These are phyloP conservation scores for Watsonalla binaria DNA, from an alignment of 2,888 invertebrate genomes.

Conservation along the genomic window DNA sequence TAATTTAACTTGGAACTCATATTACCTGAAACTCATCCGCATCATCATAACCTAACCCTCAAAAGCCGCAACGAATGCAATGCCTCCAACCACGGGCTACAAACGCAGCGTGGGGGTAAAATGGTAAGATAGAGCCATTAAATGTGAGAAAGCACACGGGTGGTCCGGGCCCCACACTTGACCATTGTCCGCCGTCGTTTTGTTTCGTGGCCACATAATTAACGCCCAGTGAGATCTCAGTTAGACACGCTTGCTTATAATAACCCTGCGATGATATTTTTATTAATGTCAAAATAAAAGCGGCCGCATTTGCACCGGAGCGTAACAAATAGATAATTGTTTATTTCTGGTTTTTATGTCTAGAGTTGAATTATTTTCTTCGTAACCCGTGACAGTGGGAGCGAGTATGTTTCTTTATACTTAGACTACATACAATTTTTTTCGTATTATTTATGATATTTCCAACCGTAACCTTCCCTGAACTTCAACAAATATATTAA, in stretches of 20 bases:
- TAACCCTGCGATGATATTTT: constrained; percentile 77
- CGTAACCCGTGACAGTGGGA: too few relatives aligned
- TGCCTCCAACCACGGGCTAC: constrained; percentile 29
- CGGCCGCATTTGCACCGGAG: constrained; percentile 49
- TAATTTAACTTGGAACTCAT: too few relatives aligned
- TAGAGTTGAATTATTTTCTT: too few relatives aligned
- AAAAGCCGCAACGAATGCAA: background rate
- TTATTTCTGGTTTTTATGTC: background rate
- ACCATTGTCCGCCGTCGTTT: constrained; percentile 69
- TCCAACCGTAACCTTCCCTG: too few relatives aligned
- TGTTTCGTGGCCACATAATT: constrained; percentile 75
- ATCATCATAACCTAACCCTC: background rate
- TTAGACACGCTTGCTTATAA: constrained; percentile 77
- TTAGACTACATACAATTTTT: too few relatives aligned
- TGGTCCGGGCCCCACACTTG: constrained; percentile 68
- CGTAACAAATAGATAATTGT: constrained; percentile 18
- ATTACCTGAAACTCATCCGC: too few relatives aligned
- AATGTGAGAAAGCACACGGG: constrained; percentile 45
- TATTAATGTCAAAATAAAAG: constrained; percentile 77
- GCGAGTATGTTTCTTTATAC: too few relatives aligned
- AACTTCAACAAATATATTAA: too few relatives aligned
- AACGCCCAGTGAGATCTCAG: constrained; percentile 73
- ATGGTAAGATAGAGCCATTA: constrained; percentile 44
- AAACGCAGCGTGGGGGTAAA: constrained; percentile 40
- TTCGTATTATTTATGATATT: too few relatives aligned